Conservation (phyloP, 2,113 vertebrate genomes). For the Syrrhaptes paradoxus region DNA sequence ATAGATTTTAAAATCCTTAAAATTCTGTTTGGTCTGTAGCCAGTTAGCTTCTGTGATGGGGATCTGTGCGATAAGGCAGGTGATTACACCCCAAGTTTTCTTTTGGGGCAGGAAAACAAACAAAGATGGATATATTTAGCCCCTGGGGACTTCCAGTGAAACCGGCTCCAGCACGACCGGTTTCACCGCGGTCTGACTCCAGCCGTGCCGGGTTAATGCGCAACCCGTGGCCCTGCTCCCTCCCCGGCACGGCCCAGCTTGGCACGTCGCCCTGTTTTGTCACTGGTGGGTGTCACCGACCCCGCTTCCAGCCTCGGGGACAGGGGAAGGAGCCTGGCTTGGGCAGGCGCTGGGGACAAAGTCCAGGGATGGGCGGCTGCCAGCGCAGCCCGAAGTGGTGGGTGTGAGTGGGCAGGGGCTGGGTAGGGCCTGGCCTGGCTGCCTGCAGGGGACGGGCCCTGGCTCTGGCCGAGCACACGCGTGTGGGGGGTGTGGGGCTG, state of each 20-base stretch:
- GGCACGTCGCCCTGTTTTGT: not conserved
- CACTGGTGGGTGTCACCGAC: fast-evolving
- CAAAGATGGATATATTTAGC: not conserved
- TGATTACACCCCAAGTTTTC: not conserved
- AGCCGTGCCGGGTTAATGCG: not conserved
- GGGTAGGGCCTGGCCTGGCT: not conserved
- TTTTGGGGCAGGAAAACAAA: not conserved
- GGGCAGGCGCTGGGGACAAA: not conserved
- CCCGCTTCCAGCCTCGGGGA: fast-evolving
- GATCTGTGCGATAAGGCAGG: not conserved
- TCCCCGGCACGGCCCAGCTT: no score
- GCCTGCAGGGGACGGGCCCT: not conserved
- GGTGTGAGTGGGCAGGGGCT: not conserved
- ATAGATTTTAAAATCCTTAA: not conserved
- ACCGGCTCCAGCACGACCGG: not conserved
- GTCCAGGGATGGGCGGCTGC: not conserved
- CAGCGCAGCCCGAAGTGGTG: fast-evolving
- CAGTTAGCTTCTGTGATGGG: not conserved
- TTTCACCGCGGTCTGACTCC: not conserved
- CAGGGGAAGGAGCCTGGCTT: not conserved
- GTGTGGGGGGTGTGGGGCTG: no score
- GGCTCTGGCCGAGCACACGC: not conserved
- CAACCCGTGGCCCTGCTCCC: not conserved
- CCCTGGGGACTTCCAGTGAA: not conserved
- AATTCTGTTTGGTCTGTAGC: not conserved